Percentiles rank a stretch among this genome's conserved stretches.
phyloP scores from a whole-genome alignment of 2,113 vertebrate genomes.

The Eulemur macaco region DNA sequence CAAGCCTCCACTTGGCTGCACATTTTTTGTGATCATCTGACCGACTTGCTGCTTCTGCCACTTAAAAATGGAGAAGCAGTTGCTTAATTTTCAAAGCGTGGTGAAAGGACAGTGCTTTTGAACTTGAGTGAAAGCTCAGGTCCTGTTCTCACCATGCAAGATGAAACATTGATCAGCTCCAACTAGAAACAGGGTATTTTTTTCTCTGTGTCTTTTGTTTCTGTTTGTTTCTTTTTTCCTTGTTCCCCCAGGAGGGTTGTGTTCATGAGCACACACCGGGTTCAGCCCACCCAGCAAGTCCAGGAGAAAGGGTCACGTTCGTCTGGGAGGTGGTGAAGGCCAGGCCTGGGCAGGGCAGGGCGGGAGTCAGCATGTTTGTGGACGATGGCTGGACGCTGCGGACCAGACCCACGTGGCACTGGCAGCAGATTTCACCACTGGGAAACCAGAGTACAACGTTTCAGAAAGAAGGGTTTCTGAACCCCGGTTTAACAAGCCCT shows the following conservation, averaged over 20 bases:
- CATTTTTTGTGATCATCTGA: not conserved
- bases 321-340: not conserved
- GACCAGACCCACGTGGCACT: not conserved
- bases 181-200: not conserved
- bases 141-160: not conserved
- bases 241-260: not conserved
- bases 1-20: not conserved
- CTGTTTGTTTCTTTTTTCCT: not conserved
- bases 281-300: not conserved
- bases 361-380: not conserved
- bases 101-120: not conserved
- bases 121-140: not conserved
- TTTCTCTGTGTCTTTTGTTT: not conserved
- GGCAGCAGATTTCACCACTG: conserved; percentile 3
- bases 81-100: not conserved
- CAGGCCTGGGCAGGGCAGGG: not conserved
- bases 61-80: not conserved
- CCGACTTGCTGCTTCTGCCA: not conserved
- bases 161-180: conserved; percentile 30
- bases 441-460: conserved; percentile 14
- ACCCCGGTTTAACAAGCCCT: conserved; percentile 73
- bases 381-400: not conserved
- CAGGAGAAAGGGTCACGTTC: not conserved
- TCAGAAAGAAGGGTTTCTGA: conserved; percentile 68
- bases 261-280: not conserved